phyloP scores from a whole-genome alignment of 2,797 vertebrate species.

The Coranthus polyacanthus region DNA sequence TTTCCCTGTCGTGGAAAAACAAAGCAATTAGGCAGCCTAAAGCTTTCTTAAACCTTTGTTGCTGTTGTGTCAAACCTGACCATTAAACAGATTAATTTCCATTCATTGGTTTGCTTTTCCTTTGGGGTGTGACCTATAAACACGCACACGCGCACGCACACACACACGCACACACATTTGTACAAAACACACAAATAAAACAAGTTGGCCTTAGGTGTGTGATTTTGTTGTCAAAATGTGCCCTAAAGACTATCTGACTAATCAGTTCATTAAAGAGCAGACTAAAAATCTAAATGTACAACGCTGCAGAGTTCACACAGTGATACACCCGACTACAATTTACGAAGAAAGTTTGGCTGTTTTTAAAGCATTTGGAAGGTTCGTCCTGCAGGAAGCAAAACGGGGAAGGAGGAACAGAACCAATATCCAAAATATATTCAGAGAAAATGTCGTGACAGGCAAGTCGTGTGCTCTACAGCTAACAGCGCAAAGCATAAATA shows the following conservation, averaged over 20 bases:
- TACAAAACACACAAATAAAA: not conserved
- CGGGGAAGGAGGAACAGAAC: not conserved
- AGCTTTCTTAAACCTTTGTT: slow-evolving; percentile 18
- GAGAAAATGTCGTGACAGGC: too few species aligned
- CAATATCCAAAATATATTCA: not conserved
- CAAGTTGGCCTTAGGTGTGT: not conserved
- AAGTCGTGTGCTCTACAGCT: not conserved
- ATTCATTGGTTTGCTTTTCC: slow-evolving; percentile 15
- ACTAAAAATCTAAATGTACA: not conserved
- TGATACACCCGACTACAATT: not conserved
- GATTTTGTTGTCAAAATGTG: slow-evolving; percentile 15
- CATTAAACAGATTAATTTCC: slow-evolving; percentile 25
- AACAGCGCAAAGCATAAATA: not conserved
- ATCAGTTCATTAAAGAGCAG: not conserved
- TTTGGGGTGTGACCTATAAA: slow-evolving; percentile 14
- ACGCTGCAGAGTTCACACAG: not conserved
- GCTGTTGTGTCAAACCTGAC: slow-evolving; percentile 23
- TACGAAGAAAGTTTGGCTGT: not conserved
- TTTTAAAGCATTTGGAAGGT: not conserved
- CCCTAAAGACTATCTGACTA: not conserved
- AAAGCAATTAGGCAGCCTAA: slow-evolving; percentile 9
- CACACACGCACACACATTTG: too few species aligned
- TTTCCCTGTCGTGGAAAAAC: slow-evolving; percentile 11
- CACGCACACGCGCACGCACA: slow-evolving; percentile 5
- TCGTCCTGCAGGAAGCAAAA: not conserved